Percentiles rank a stretch among this genome's conserved stretches.
Evolutionary conservation across 2,797 vertebrate species (phyloP).

Genomic region (Macroramphosus scolopax): DNA sequence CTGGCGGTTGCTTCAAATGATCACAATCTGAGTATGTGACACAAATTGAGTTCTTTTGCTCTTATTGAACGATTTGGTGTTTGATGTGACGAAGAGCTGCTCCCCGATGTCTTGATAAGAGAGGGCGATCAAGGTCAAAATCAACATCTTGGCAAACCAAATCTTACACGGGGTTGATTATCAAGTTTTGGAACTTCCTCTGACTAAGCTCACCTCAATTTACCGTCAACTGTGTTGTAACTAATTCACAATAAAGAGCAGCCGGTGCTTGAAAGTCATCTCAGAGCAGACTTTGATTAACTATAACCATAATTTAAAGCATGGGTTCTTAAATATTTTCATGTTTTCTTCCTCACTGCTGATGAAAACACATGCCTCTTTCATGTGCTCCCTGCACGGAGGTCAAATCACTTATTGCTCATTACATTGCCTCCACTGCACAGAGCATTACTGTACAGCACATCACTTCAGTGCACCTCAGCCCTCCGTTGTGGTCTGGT

Average conservation of each 20-base stretch:
- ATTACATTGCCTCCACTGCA: constrained; percentile 36
- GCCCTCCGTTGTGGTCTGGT: constrained; percentile 47
- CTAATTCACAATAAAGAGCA: constrained; percentile 20
- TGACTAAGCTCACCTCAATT: constrained; percentile 16
- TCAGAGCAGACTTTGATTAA: constrained; percentile 27
- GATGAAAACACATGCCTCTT: constrained; percentile 52
- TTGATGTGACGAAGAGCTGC: no score
- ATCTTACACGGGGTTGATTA: constrained; percentile 32
- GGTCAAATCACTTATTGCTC: constrained; percentile 35
- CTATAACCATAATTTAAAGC: no score
- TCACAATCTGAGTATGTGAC: constrained; percentile 11
- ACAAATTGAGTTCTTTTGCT: constrained; percentile 13
- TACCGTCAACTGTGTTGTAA: constrained; percentile 4
- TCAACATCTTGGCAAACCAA: constrained; percentile 26
- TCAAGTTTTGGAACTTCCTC: constrained; percentile 31
- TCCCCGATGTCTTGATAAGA: no score
- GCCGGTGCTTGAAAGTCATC: constrained; percentile 23
- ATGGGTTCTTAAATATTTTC: constrained; percentile 11
- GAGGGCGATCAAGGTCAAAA: constrained; percentile 14
- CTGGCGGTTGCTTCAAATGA: constrained; percentile 9
- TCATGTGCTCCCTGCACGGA: constrained; percentile 44
- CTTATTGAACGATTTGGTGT: no score
- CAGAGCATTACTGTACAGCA: constrained; percentile 49
- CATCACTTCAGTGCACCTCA: constrained; percentile 40
- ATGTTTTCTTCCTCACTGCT: constrained; percentile 18